Percentiles rank a stretch among this genome's conserved stretches.
phyloP scores from a whole-genome alignment of 2,888 invertebrate species.

The Nematopogon swammerdamellus region DNA sequence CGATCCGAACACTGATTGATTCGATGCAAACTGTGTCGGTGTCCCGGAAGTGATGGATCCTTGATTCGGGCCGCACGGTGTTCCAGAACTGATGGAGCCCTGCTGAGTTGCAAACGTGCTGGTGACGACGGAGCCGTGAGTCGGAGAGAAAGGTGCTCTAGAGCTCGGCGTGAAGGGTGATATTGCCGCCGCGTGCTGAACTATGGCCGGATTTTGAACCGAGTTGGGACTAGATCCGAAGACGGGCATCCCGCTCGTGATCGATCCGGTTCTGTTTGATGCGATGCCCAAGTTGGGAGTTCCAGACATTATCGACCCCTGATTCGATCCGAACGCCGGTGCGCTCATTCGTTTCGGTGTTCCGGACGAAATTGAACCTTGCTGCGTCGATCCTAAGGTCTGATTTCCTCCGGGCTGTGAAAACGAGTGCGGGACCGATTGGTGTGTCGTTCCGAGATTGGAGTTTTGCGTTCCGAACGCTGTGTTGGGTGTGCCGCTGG shows the following conservation, averaged over 20 bases:
- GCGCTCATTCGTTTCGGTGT: background rate
- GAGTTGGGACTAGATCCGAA: background rate
- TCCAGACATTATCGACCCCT: conserved; percentile 19
- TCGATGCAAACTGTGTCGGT: background rate
- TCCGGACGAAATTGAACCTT: background rate
- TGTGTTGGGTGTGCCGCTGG: conserved; percentile 14
- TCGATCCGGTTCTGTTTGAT: background rate
- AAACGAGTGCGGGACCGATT: conserved; percentile 17
- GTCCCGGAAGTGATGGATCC: conserved; percentile 4
- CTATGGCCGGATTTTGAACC: background rate
- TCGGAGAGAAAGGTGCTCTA: background rate
- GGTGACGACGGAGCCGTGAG: background rate
- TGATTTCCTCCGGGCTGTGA: background rate
- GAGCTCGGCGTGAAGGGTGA: background rate
- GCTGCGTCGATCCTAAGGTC: background rate
- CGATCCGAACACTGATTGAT: background rate
- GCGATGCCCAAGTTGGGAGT: conserved; percentile 12
- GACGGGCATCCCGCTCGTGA: background rate
- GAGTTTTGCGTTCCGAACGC: conserved; percentile 6
- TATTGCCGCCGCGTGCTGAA: background rate
- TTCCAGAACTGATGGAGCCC: background rate
- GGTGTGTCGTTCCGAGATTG: conserved; percentile 8
- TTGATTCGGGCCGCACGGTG: background rate
- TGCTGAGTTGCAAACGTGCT: background rate
- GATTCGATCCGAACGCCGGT: conserved; percentile 5